Evolutionary conservation across 2,797 vertebrate genomes (phyloP).

Genomic region (Lycodopsis pacificus): DNA sequence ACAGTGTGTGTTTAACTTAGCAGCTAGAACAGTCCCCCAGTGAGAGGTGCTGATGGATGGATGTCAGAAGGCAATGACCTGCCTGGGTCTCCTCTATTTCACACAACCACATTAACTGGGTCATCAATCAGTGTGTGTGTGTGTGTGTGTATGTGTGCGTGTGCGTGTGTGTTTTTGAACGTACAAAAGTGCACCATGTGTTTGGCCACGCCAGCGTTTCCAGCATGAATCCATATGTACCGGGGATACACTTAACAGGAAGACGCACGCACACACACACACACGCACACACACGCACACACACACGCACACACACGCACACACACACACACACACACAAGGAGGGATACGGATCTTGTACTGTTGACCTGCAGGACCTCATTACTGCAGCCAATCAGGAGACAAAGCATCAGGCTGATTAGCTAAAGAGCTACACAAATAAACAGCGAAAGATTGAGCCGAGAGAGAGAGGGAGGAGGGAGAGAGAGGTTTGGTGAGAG

Average conservation of each 20-base stretch:
- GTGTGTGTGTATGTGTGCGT: constrained; percentile 18
- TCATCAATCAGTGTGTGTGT: constrained; percentile 66
- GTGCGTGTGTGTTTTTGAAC: constrained; percentile 31
- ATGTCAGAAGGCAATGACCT: constrained; percentile 69
- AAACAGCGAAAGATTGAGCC: constrained; percentile 49
- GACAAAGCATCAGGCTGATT: constrained; percentile 73
- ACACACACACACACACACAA: constrained; percentile 32
- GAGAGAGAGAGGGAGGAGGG: background rate
- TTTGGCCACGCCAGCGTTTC: background rate
- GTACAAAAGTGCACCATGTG: constrained; percentile 7
- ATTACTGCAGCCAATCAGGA: constrained; percentile 75
- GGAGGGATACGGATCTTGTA: constrained; percentile 65
- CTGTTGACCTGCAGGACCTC: constrained; percentile 62
- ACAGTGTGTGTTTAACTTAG: constrained; percentile 68
- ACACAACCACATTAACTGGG: constrained; percentile 64
- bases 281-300: constrained; percentile 26
- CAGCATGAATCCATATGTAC: constrained; percentile 30
- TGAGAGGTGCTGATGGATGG: constrained; percentile 69
- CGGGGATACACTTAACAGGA: background rate
- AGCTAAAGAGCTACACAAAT: constrained; percentile 66
- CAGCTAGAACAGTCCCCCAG: constrained; percentile 61
- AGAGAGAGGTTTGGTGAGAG: constrained; percentile 30
- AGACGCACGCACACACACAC: constrained; percentile 11
- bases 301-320: constrained; percentile 32
- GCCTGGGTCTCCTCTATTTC: constrained; percentile 63